These are phyloP conservation scores for Halichoerus grypus DNA, from an alignment of 2,113 vertebrate genomes.

Conservation along the genomic window DNA sequence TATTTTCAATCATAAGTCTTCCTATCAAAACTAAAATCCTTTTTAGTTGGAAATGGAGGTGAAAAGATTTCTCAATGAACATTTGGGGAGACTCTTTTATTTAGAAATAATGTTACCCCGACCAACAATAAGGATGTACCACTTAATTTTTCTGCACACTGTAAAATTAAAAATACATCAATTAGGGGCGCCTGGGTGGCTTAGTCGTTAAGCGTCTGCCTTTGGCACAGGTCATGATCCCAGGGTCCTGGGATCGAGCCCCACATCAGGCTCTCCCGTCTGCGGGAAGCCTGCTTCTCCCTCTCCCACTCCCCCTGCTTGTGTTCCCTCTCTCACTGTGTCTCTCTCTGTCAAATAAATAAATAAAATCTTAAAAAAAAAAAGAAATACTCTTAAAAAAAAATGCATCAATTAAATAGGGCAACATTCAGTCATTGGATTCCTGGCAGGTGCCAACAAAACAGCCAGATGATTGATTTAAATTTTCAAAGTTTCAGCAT, in stretches of 20 bases:
- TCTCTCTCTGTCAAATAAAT: too few relatives aligned
- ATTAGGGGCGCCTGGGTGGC: background rate
- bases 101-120: constrained; percentile 11
- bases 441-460: background rate
- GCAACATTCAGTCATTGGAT: background rate
- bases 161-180: background rate
- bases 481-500: background rate
- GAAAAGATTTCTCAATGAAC: background rate
- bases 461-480: background rate
- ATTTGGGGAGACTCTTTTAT: background rate
- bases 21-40: background rate
- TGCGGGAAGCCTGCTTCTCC: too few relatives aligned
- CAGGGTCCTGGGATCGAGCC: too few relatives aligned
- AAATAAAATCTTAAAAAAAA: too few relatives aligned
- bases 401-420: background rate
- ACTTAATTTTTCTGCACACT: constrained; percentile 7
- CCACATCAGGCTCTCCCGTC: too few relatives aligned
- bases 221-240: too few relatives aligned
- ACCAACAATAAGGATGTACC: background rate
- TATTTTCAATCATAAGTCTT: background rate
- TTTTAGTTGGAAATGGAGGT: background rate
- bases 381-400: background rate
- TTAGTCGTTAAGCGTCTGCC: too few relatives aligned
- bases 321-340: too few relatives aligned
- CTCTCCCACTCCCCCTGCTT: too few relatives aligned